Percentiles rank a stretch among this genome's conserved stretches.
Conservation (phyloP, 2,797 vertebrate genomes). For the Coendou prehensilis region DNA sequence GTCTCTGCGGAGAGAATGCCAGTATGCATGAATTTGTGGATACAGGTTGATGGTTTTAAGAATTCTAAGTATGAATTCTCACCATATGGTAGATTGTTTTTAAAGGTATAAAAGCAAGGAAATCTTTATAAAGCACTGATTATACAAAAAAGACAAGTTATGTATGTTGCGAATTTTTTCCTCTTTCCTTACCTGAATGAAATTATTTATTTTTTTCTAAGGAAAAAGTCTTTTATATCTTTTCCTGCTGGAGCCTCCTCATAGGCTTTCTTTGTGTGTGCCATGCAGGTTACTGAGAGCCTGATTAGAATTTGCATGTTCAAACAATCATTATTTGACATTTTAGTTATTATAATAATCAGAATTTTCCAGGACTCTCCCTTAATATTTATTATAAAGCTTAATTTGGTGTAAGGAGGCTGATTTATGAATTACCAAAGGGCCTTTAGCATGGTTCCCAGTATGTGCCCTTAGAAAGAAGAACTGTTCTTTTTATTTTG, state of each 20-base stretch:
- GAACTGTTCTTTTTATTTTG: not conserved
- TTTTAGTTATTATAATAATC: constrained; percentile 14
- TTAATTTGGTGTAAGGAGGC: not conserved
- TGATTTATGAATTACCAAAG: constrained; percentile 45
- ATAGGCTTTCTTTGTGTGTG: not conserved
- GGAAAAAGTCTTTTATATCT: constrained; percentile 53
- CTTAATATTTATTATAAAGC: constrained; percentile 32
- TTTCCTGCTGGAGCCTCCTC: constrained; percentile 44
- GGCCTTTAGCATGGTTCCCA: not conserved
- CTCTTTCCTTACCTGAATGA: constrained; percentile 62
- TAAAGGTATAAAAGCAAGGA: constrained; percentile 54
- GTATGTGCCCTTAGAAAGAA: constrained; percentile 46
- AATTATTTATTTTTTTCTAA: constrained; percentile 68
- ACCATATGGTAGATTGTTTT: not conserved
- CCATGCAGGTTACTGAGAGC: not conserved
- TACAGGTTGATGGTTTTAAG: not conserved
- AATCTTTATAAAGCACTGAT: constrained; percentile 73
- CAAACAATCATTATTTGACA: not conserved
- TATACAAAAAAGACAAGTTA: constrained; percentile 15
- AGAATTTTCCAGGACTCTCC: not conserved
- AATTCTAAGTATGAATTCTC: constrained; percentile 24
- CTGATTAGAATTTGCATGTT: not conserved
- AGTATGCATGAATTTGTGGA: not conserved
- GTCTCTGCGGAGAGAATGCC: not conserved
- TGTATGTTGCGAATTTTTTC: constrained; percentile 39